Evolutionary conservation across 1,140 invertebrate genomes (phyloP), one percentile per base, ranked within the genome.

Genomic region (Pseudoatta argentina): DNA sequence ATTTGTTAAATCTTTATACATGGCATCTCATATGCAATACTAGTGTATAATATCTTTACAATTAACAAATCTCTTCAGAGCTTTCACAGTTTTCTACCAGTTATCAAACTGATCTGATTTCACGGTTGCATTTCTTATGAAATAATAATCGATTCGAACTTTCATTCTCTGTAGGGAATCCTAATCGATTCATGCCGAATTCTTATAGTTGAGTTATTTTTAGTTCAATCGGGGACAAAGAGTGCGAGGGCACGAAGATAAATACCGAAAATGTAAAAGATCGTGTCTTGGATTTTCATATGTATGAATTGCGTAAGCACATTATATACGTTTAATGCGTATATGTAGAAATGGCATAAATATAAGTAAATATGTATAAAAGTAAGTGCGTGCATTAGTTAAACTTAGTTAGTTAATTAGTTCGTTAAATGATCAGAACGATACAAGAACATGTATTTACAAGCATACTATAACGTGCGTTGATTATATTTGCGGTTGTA

Each of bases 351-450:
- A 21, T 61, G 39, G 87, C 87, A 88, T 86, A 39, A 39, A 39
- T 39, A 39, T 39, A 39, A 39, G 34, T 39, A 39, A 39, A 39
- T 39, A 39, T 34, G 6, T 34, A 34, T 39, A 39, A 7, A 39
- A 39, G 7, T 39, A 39, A 39, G 88, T 88, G 87, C 87, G 86
- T 91, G 89, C 87, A 6, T 39, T 39, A 39, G 34, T 39, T 39
- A 39, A 39, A 39, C 7, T 8, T 8, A 39, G 7, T 39, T 39
- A 39, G 34, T 34, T 34, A 34, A 34, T 34, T 34, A 87, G 10
- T 86, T 86, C 93, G 94, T 94, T 95, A 91, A 94, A 94, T 91
- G 94, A 95, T 92, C 63, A 93, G 92, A 95, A 95, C 94, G 94
- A 89, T 91, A 93, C 94, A 95, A 95, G 94, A 94, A 94, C 94